Evolutionary conservation across 1,140 invertebrate species (phyloP).

Genomic region (Diorhabda elongata): DNA sequence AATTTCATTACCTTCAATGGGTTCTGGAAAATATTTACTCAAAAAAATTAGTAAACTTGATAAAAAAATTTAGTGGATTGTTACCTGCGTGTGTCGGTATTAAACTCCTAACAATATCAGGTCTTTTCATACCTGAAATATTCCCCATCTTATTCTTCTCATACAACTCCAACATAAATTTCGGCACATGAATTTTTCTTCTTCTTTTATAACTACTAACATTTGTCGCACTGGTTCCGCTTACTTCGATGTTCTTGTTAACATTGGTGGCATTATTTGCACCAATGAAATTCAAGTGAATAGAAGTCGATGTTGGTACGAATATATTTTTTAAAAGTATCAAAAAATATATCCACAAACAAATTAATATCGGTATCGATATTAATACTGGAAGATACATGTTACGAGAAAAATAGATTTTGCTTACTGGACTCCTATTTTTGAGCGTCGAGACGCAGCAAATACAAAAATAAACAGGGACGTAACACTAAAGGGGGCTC

Average conservation of each 20-base stretch:
- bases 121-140: conserved; percentile 19
- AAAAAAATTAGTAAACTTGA: not conserved
- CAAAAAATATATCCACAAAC: conserved; percentile 26
- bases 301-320: conserved; percentile 23
- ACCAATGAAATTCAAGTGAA: conserved; percentile 32
- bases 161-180: conserved; percentile 46
- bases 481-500: not conserved
- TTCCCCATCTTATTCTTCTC: conserved; percentile 35
- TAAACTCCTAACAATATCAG: conserved; percentile 42
- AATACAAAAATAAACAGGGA: conserved; percentile 7
- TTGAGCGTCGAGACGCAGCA: conserved; percentile 11
- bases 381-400: not conserved
- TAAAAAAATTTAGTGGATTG: not conserved
- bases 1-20: conserved; percentile 26
- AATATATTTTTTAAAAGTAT: conserved; percentile 24
- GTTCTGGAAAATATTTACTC: conserved; percentile 22
- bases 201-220: conserved; percentile 21
- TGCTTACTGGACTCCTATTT: not conserved
- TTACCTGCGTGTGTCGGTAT: conserved; percentile 40
- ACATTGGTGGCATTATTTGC: conserved; percentile 8
- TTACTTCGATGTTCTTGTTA: not conserved
- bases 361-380: conserved; percentile 11
- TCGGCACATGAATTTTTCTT: conserved; percentile 39
- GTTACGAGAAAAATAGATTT: not conserved
- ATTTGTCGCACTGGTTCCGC: not conserved